Evolutionary conservation across 2,888 invertebrate species (phyloP), one percentile per base, ranked within the genome.

Genomic region (Tetragnatha montana): DNA sequence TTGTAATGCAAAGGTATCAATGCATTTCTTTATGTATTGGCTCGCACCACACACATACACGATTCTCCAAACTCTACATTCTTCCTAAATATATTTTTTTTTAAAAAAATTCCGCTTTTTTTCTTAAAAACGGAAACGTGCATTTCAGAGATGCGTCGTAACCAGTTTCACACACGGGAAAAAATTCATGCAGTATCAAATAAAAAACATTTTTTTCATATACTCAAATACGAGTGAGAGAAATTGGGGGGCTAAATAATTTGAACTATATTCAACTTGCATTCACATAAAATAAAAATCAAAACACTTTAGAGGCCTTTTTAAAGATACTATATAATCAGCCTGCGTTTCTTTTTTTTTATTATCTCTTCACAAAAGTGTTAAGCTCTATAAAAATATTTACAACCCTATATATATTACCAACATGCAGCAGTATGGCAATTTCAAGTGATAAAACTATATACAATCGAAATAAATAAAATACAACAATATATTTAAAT

Each of bases 41-140:
- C 83, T 89, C 70, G 70, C 76, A 81, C 76, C 71, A 68, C 86
- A 4, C 35, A 80, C 71, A 68, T 80, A 4, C 35, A 80, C 21
- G 35, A 70, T 71, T 85, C 85, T 89, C 89, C 89, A 89, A 89
- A 89, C 89, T 89, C 89, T 89, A 89, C 89, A 89, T 89, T 81
- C 80, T 89, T 89, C 81, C 85, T 60, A 78, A 89, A 76, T 14
- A 69, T 17, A 88, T 47, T 51, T 70, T 21, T 22, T 85, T 70
- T 21, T 19, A 71, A 82, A 82, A 10, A 82, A n/a, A 50, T 35
- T n/a, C 49, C 60, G 10, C 60, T 17, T 60, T 60, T 17, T 60
- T 60, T 60, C n/a, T n/a, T n/a, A 4, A 7, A 10, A 60, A 60
- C 14, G 60, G 17, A 35, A 50, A 78, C 60, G 17, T 69, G 19